phyloP scores from a whole-genome alignment of 2,113 vertebrate species.

The Callipepla squamata region DNA sequence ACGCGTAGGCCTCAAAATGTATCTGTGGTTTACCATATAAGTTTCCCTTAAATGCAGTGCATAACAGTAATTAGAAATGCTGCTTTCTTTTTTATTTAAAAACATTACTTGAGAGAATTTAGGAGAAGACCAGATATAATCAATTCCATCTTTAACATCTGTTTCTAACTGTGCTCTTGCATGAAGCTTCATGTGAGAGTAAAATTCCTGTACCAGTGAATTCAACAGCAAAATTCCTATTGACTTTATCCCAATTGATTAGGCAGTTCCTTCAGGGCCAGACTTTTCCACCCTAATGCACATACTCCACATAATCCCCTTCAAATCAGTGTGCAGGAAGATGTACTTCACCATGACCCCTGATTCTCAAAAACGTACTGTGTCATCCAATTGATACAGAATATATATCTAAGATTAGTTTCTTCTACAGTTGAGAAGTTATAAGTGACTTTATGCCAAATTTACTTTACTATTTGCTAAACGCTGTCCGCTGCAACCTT shows the following conservation, averaged over 20 bases:
- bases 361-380: background rate
- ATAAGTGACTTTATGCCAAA: slow-evolving; percentile 39
- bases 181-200: background rate
- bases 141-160: slow-evolving; percentile 52
- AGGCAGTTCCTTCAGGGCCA: slow-evolving; percentile 4
- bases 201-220: background rate
- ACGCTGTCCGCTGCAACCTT: background rate
- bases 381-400: slow-evolving; percentile 2
- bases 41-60: background rate
- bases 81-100: background rate
- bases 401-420: background rate
- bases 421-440: slow-evolving; percentile 14
- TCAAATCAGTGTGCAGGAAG: background rate
- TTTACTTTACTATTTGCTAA: slow-evolving; percentile 42
- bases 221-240: background rate
- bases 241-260: slow-evolving; percentile 23
- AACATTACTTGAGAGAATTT: slow-evolving; percentile 7
- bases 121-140: slow-evolving; percentile 14
- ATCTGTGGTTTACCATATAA: background rate
- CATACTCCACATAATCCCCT: background rate
- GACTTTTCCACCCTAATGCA: background rate
- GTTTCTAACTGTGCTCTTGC: slow-evolving; percentile 1
- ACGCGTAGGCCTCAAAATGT: background rate
- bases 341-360: background rate
- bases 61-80: background rate